Evolutionary conservation across 2,888 invertebrate genomes (phyloP).

Genomic region (Cephus runcator): DNA sequence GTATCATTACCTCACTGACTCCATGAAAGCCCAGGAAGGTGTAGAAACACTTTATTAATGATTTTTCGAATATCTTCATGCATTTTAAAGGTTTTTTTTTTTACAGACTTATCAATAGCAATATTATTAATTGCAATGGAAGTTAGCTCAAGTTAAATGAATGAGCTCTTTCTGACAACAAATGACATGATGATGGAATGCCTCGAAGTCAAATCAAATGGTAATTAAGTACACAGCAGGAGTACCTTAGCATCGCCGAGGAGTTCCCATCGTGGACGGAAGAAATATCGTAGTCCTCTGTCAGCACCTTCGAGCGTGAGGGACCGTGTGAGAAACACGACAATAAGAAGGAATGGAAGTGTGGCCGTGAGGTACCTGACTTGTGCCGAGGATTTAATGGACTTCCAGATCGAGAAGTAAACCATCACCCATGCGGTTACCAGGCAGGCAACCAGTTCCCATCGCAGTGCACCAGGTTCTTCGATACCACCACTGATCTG

Average conservation of each 20-base stretch:
- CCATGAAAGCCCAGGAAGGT: not conserved
- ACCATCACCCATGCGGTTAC: slow-evolving; percentile 94
- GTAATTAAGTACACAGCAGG: not conserved
- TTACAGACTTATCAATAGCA: not conserved
- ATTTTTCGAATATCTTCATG: not conserved
- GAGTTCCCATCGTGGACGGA: slow-evolving; percentile 86
- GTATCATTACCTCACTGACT: not conserved
- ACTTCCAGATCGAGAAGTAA: slow-evolving; percentile 97
- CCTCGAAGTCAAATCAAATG: not conserved
- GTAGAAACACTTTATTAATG: not conserved
- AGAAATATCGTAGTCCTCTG: slow-evolving; percentile 86
- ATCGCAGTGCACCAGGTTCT: slow-evolving; percentile 81
- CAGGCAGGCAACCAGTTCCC: slow-evolving; percentile 90
- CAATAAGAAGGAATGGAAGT: slow-evolving; percentile 87
- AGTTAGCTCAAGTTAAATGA: not conserved
- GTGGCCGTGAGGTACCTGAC: slow-evolving; percentile 94
- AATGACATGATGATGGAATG: not conserved
- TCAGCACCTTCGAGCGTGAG: slow-evolving; percentile 90
- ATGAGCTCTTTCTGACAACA: not conserved
- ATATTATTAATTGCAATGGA: not conserved
- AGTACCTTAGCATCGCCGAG: slow-evolving; percentile 82
- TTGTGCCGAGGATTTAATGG: slow-evolving; percentile 90
- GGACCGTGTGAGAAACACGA: slow-evolving; percentile 88
- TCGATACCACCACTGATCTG: slow-evolving; percentile 87
- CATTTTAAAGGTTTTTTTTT: not conserved